Base-by-base conservation (phyloP, 2,888 invertebrate species). In the Scaeva pyrastri region DNA sequence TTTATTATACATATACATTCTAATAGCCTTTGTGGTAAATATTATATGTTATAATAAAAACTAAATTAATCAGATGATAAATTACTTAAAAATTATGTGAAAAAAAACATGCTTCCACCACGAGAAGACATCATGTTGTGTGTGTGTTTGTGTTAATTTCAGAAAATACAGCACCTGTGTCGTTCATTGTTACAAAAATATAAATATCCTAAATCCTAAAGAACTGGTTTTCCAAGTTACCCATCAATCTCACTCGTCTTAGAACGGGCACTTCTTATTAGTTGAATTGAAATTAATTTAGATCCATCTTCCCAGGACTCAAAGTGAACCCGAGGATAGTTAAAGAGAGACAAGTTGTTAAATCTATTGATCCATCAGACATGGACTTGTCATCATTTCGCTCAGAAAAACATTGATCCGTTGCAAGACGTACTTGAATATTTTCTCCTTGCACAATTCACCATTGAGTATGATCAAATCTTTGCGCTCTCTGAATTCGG, bases 401-500 rank as follows among this genome's bases (percentile, higher is more conserved):
- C 91, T 91, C 41, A 91, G 90, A 39, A 91, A 91, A 6, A 89
- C 89, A 1, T 89, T 89, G 68, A 92, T 91, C 2, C 90, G 90
- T 72, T 91, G 90, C 19, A 92, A 86, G 0, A 91, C 92, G 82
- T 90, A 91, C 79, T 91, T 91, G 39, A 92, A 91, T 64, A 92
- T 90, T 88, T 90, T 90, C 26, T 93, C 93, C 71, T 91, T 91
- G 68, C 88, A 83, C 0, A 91, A 88, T 81, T 93, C 92, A 1
- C 91, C 92, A 88, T 93, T 92, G 5, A 93, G 88, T 60, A 91
- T 89, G 8, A 90, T 90, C 3, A 93, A 90, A 70, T 92, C 92
- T 74, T 91, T 90, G 43, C 91, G 90, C 4, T 91, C 90, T 5
- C 91, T 90, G 72, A 91, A 91, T 89, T 94, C 94, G 23, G 91